Percentiles rank a stretch among this genome's conserved stretches.
These are phyloP conservation scores for Achlya flavicornis DNA, from an alignment of 2,888 invertebrate species.

Conservation along the genomic window DNA sequence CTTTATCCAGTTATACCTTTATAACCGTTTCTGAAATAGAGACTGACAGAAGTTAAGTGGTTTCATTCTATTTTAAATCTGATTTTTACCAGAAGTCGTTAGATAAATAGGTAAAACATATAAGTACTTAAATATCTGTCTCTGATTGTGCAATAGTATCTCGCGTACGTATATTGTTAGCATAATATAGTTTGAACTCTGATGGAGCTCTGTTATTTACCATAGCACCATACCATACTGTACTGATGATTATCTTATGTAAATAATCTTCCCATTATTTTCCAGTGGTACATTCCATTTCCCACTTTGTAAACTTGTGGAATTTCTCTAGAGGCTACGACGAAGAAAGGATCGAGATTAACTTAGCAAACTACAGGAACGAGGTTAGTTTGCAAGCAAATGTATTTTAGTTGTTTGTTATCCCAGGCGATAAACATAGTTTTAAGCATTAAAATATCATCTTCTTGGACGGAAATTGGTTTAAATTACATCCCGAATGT, in stretches of 20 bases:
- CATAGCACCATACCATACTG: not conserved
- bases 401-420: slow-evolving; percentile 16
- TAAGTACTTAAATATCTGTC: too few relatives aligned
- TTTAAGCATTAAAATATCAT: slow-evolving; percentile 5
- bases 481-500: not conserved
- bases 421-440: not conserved
- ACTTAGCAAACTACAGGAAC: slow-evolving; percentile 76
- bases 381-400: slow-evolving; percentile 62
- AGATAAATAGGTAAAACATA: too few relatives aligned
- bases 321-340: slow-evolving; percentile 82
- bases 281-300: slow-evolving; percentile 81
- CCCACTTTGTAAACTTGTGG: slow-evolving; percentile 81
- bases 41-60: too few relatives aligned
- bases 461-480: not conserved
- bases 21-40: too few relatives aligned
- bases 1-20: too few relatives aligned
- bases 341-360: slow-evolving; percentile 67
- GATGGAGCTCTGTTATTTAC: too few relatives aligned
- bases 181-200: too few relatives aligned
- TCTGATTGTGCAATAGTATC: too few relatives aligned
- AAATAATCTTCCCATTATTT: slow-evolving; percentile 28
- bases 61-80: too few relatives aligned
- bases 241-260: not conserved
- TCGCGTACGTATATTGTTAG: too few relatives aligned
- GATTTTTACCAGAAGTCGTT: too few relatives aligned